These are phyloP conservation scores for Coreius guichenoti DNA, from an alignment of 2,797 vertebrate genomes.

Conservation along the genomic window DNA sequence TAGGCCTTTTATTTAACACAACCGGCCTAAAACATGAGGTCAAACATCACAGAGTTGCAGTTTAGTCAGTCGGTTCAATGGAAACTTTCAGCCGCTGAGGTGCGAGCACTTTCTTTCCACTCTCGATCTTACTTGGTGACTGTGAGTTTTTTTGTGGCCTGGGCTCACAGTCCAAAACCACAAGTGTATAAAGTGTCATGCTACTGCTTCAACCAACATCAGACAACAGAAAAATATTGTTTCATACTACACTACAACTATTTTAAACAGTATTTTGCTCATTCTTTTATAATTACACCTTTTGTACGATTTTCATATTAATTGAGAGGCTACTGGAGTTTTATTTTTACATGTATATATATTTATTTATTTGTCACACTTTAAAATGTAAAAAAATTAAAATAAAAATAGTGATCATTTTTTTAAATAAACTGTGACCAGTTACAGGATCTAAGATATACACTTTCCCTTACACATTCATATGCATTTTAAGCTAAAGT, in stretches of 20 bases:
- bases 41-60: neutral
- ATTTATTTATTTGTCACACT: neutral
- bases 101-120: neutral
- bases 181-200: neutral
- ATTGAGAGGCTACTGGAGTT: neutral
- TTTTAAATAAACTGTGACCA: neutral
- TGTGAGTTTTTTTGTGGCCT: neutral
- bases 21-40: neutral
- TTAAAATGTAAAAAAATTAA: neutral
- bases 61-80: neutral
- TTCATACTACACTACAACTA: neutral
- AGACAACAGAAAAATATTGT: neutral
- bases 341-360: neutral
- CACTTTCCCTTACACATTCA: neutral
- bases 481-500: neutral
- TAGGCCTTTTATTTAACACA: neutral
- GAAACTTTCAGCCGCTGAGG: slow-evolving; percentile 1
- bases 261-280: neutral
- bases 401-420: neutral
- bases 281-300: neutral
- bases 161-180: slow-evolving; percentile 14
- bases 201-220: neutral
- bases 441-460: neutral
- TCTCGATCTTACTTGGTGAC: neutral
- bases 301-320: neutral